Evolutionary conservation across 2,113 vertebrate species (phyloP).

Genomic region (Haemorhous mexicanus): DNA sequence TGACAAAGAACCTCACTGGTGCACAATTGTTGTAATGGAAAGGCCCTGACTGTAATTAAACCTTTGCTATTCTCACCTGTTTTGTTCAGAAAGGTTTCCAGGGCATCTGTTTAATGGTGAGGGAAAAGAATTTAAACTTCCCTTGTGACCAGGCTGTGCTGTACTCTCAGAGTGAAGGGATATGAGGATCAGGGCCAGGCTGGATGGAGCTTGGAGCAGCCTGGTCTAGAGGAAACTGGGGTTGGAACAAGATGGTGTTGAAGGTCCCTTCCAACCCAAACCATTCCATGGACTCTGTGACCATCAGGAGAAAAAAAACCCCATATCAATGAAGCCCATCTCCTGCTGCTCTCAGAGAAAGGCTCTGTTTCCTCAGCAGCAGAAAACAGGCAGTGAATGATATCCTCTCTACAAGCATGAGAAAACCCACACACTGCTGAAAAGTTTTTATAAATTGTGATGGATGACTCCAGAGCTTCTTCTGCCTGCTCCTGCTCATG

Average conservation of each 20-base stretch:
- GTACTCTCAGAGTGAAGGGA: background rate
- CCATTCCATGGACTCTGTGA: background rate
- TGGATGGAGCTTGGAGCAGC: background rate
- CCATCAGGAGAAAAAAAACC: background rate
- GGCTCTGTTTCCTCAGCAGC: background rate
- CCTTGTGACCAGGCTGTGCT: background rate
- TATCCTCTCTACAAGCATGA: background rate
- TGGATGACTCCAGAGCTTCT: background rate
- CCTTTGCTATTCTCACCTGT: background rate
- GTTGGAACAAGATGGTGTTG: background rate
- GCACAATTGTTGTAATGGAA: background rate
- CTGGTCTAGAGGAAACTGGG: background rate
- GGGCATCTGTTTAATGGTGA: background rate
- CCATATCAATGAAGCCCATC: background rate
- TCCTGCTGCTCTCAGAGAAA: background rate
- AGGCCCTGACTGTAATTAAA: too few relatives aligned
- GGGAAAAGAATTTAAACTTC: background rate
- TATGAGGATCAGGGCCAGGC: background rate
- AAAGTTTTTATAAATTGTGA: background rate
- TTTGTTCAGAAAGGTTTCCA: background rate
- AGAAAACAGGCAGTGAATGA: background rate
- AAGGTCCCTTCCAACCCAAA: background rate
- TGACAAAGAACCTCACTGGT: background rate
- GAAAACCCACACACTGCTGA: background rate
- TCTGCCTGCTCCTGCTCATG: background rate